Base-by-base conservation (phyloP, 2,888 invertebrate species). In the Osmoderma eremita region DNA sequence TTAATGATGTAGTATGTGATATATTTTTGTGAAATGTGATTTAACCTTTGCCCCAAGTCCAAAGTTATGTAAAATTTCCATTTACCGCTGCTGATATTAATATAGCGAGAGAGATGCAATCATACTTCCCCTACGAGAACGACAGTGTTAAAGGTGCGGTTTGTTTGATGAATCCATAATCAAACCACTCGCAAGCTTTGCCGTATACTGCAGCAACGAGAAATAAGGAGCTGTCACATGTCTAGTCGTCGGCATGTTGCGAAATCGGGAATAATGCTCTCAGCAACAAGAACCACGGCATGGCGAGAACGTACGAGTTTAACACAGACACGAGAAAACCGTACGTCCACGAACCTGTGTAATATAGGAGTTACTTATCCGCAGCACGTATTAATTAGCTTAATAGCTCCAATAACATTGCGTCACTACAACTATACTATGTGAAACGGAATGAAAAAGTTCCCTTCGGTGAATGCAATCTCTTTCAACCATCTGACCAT, bases 111-210 rank as follows among this genome's bases (percentile, higher is more conserved):
- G 15, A 17, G 13, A 18, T 22, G 24, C 56, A 56, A 22, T 39
- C 22, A 58, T 22, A 18, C 13, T 65, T 49, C 10, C 13, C n/a
- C 12, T 36, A 63, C 63, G 58, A 67, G 73, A 73, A 72, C 70
- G 3, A 24, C 67, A 68, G 71, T 70, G 72, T 73, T 73, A 73
- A 72, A 72, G 67, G 68, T 71, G 73, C 69, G 73, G 73, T 73
- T 72, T 72, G 71, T 71, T 73, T 73, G 73, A 72, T 70, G 72
- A 73, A 72, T 72, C 66, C 67, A 62, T 69, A 70, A 70, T 70
- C 68, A 70, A 70, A 67, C 68, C 67, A 67, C 68, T 58, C 68
- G n/a, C n/a, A 69, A 42, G 67, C 48, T 64, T 64, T 58, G 48
- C 63, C 42, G 54, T 63, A 49, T 65, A 22, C 67, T 38, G 30